These are phyloP conservation scores for Palloptera scutellata DNA, from an alignment of 2,888 invertebrate genomes.

Conservation along the genomic window DNA sequence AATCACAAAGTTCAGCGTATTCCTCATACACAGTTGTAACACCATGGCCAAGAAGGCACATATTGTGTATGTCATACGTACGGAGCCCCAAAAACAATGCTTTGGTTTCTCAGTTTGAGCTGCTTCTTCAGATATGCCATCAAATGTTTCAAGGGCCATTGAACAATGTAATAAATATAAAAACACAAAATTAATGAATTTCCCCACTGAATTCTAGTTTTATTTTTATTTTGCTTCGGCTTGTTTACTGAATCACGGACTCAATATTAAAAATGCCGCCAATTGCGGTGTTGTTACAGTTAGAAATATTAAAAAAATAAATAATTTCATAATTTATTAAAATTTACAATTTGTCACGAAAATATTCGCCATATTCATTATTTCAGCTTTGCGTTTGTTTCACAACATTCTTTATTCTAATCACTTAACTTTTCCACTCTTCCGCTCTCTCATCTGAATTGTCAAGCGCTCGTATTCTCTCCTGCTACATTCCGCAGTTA, in stretches of 20 bases:
- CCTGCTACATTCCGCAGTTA: too few species aligned
- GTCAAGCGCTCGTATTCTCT: too few species aligned
- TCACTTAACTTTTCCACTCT: too few species aligned
- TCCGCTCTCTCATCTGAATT: too few species aligned
- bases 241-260: not conserved
- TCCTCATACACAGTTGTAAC: slow-evolving; percentile 62
- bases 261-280: not conserved
- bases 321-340: not conserved
- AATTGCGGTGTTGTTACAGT: not conserved
- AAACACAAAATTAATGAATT: too few species aligned
- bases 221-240: not conserved
- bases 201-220: not conserved
- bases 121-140: slow-evolving; percentile 34
- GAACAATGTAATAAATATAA: not conserved
- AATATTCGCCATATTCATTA: not conserved
- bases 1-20: slow-evolving; percentile 67
- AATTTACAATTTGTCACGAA: slow-evolving; percentile 1
- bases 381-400: not conserved
- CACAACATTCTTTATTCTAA: too few species aligned
- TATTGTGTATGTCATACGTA: slow-evolving; percentile 58
- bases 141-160: slow-evolving; percentile 12
- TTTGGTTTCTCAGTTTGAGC: slow-evolving; percentile 19
- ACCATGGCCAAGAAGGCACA: slow-evolving; percentile 60
- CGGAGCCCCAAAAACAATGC: slow-evolving; percentile 56
- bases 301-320: not conserved